phyloP scores from a whole-genome alignment of 1,140 invertebrate genomes.

The Hyles euphorbiae region DNA sequence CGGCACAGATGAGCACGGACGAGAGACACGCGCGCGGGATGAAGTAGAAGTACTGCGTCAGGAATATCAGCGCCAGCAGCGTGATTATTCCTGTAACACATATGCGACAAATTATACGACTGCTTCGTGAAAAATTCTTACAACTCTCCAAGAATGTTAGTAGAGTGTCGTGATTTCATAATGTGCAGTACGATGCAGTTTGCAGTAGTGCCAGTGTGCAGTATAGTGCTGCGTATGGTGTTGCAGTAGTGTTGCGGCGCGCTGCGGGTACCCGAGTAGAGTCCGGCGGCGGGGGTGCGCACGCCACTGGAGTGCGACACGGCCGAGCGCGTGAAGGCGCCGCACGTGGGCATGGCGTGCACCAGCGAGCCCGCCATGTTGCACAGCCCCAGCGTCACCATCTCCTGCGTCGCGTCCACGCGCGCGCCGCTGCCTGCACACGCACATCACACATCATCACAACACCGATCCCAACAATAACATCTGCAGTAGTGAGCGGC shows the following conservation, averaged over 20 bases:
- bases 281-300: conserved; percentile 82
- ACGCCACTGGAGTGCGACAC: conserved; percentile 87
- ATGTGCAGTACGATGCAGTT: too few relatives aligned
- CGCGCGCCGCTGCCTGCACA: conserved; percentile 60
- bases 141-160: too few relatives aligned
- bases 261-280: conserved; percentile 85
- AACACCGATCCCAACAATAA: not conserved
- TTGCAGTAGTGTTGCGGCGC: too few relatives aligned
- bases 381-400: conserved; percentile 83
- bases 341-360: conserved; percentile 85
- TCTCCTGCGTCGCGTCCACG: conserved; percentile 84
- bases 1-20: conserved; percentile 90
- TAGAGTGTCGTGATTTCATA: too few relatives aligned
- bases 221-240: too few relatives aligned
- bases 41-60: conserved; percentile 90
- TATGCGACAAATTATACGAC: not conserved
- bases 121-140: conserved; percentile 1
- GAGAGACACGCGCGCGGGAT: conserved; percentile 87
- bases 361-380: conserved; percentile 86
- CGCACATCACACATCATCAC: not conserved
- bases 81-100: conserved; percentile 76
- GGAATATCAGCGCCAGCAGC: conserved; percentile 80
- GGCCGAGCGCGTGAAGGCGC: conserved; percentile 86
- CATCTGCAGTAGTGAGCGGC: not conserved
- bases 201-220: too few relatives aligned